Base-by-base conservation (phyloP, 1,140 invertebrate species). In the Drosophila bocki region DNA sequence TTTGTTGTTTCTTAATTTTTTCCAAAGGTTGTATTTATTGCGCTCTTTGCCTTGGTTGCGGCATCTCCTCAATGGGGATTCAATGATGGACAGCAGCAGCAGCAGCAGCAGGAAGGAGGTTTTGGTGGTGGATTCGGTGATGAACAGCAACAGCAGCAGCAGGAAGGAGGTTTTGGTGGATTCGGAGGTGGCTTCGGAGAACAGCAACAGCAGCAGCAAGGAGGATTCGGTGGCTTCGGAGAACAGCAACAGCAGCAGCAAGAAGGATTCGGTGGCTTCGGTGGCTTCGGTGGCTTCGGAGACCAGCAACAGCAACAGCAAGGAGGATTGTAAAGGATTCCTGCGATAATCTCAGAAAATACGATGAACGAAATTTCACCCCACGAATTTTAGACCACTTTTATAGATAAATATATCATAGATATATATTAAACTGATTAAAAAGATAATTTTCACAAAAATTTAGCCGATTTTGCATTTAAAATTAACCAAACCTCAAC, bases 221-320 rank as follows among this genome's bases (percentile, higher is more conserved):
- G 9, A 0, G 29, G 32, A 1, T 39, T 45, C 6, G 61, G 50
- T n/a, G 47, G 48, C 33, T 44, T 64, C 12, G 37, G 37, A 1
- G 50, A 48, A 0, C 47, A 74, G 12, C 69, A 72, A 4, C 69
- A 67, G 19, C 65, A 68, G 13, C 69, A 72, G 22, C 42, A 50
- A 4, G 50, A 12, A 29, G 64, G n/a, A 42, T 39, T 45, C 12
- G 37, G 37, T 1, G 50, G n/a, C 17, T 69, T 69, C 12, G 37
- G 37, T 1, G 50, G n/a, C 17, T 69, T 69, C 15, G 57, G 47
- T 11, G 62, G 62, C 15, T 65, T 57, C 12, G 33, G 42, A 2
- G 42, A 11, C 3, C 67, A 69, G 26, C 68, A 71, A 6, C 67
- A 70, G 12, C 67, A 70, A 26, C 68, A 70, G 13, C 60, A 71